Base-by-base conservation (phyloP, 2,888 invertebrate species). In the Zelleria hepariella region DNA sequence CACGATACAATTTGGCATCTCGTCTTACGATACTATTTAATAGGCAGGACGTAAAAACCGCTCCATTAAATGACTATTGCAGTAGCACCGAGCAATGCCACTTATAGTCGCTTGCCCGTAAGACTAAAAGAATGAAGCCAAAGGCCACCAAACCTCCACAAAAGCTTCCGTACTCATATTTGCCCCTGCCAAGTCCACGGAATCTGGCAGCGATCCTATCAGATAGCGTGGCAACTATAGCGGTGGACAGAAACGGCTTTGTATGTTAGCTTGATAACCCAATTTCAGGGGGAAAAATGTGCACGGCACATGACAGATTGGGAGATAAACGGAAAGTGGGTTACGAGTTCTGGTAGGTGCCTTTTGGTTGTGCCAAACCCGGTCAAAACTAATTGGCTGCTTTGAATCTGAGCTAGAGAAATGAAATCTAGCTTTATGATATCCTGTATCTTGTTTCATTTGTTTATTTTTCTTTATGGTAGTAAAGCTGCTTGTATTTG, bases 201-300 rank as follows among this genome's bases (percentile, higher is more conserved):
- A 71, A 69, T 68, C 82, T 83, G 85, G 85, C 85, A 80, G 72
- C 67, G 64, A 66, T 72, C 78, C 78, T 85, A 86, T 86, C 86
- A 71, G 85, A 84, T 85, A 48, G 24, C 25, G 10, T 8, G 32
- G n/a, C 27, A 55, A 27, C 26, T 27, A 20, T n/a, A 27, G 21
- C 15, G 10, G 20, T 18, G 18, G n/a, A 18, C 27, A 55, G 55
- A 55, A 26, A 55, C 21, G 55, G 55, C 55, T 55, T 55, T 55
- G 53, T 53, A 18, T 51, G 51, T 20, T 18, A 1, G 64, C 66
- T 68, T 70, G 79, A 79, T 84, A 83, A 78, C 84, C 82, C 73
- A 80, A 69, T 77, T 82, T 74, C 71, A 66, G 66, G 63, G 66
- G 65, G 72, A 55, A 72, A 75, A 76, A 75, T 73, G 75, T 77